Percentiles rank a stretch among this genome's conserved stretches.
These are phyloP conservation scores for Linepithema humile DNA, from an alignment of 1,140 invertebrate genomes.

Conservation along the genomic window DNA sequence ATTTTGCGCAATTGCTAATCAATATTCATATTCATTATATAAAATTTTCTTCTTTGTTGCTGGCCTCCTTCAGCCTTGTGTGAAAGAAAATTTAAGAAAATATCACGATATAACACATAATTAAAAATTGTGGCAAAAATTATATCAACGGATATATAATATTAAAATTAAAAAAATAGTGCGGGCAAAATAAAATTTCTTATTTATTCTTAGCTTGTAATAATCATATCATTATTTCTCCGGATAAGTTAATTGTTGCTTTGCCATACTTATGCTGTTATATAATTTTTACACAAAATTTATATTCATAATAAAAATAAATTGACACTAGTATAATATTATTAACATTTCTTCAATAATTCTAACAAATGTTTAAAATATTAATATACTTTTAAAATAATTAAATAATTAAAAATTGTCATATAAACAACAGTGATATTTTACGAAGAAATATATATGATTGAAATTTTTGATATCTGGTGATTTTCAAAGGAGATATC, in stretches of 20 bases:
- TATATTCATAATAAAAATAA: not conserved
- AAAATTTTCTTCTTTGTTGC: not conserved
- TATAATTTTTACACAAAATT: not conserved
- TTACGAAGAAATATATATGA: no score
- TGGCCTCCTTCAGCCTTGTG: not conserved
- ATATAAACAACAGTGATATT: no score
- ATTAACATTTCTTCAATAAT: not conserved
- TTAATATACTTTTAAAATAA: no score
- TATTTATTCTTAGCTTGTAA: not conserved
- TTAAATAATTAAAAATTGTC: no score
- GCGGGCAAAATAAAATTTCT: not conserved
- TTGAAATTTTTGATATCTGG: no score
- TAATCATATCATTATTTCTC: not conserved
- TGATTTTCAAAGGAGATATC: not conserved
- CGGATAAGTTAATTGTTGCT: not conserved
- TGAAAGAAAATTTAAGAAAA: not conserved
- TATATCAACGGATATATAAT: not conserved
- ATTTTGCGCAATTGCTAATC: slow-evolving; percentile 33
- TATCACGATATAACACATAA: not conserved
- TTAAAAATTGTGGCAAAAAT: not conserved
- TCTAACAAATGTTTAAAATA: not conserved
- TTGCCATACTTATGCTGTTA: not conserved
- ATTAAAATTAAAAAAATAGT: not conserved
- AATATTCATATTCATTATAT: not conserved
- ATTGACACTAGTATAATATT: not conserved